Conservation (phyloP, 2,888 invertebrate species). For the Melanchra persicariae region DNA sequence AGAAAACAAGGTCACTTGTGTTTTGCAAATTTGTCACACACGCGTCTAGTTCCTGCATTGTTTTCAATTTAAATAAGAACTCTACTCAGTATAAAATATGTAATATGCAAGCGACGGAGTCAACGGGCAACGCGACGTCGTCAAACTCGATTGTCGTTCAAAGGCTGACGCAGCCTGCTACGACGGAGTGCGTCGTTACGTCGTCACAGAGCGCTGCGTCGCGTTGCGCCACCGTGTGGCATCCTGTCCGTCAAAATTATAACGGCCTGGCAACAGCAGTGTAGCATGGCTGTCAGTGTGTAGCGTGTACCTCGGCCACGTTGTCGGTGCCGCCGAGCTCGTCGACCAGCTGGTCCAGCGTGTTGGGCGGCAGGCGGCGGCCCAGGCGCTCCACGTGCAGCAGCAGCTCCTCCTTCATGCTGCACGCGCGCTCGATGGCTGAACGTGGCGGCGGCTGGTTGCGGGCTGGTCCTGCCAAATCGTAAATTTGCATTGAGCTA, state of each 20-base stretch:
- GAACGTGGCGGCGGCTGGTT: conserved; percentile 93
- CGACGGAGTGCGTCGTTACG: too few species aligned
- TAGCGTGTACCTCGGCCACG: neutral
- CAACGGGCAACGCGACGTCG: neutral
- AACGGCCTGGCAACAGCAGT: too few species aligned
- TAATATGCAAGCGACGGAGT: too few species aligned
- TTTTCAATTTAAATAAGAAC: too few species aligned
- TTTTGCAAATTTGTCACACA: neutral
- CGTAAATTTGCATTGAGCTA: too few species aligned
- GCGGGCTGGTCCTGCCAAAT: conserved; percentile 77
- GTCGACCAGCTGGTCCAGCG: conserved; percentile 99
- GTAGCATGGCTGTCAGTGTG: too few species aligned
- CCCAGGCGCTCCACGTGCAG: conserved; percentile 96
- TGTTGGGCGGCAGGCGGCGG: conserved; percentile 97
- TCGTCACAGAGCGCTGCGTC: too few species aligned
- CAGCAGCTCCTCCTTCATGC: conserved; percentile 98
- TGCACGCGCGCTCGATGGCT: conserved; percentile 96
- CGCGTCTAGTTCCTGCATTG: neutral
- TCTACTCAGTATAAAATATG: too few species aligned
- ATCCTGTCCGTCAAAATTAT: too few species aligned
- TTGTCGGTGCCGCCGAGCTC: conserved; percentile 98
- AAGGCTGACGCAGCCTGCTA: too few species aligned
- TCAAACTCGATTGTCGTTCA: too few species aligned
- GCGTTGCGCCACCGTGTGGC: too few species aligned
- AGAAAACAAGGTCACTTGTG: neutral